These are phyloP conservation scores for Astropecten irregularis DNA, from an alignment of 53 echinoderm and acorn worm species.

Conservation along the genomic window DNA sequence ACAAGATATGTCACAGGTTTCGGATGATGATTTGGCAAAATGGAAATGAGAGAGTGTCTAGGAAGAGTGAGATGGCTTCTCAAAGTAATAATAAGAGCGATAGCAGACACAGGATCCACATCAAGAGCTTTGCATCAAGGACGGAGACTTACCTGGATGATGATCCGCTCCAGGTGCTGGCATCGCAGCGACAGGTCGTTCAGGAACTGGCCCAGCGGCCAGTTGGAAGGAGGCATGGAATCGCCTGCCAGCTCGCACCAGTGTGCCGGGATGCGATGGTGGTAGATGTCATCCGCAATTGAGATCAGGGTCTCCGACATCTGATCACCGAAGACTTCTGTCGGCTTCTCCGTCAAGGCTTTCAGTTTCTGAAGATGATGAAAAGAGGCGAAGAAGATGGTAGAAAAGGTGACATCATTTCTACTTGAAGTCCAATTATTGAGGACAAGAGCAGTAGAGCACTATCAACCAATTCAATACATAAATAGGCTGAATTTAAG, in stretches of 20 bases:
- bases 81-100: too few relatives aligned
- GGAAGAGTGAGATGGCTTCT: too few relatives aligned
- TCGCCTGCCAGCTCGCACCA: slow-evolving; percentile 89
- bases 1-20: too few relatives aligned
- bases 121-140: too few relatives aligned
- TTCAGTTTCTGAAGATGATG: slow-evolving; percentile 74
- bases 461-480: too few relatives aligned
- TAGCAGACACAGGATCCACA: too few relatives aligned
- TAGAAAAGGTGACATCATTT: neutral
- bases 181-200: slow-evolving; percentile 79
- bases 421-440: neutral
- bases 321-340: slow-evolving; percentile 89
- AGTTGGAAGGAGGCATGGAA: slow-evolving; percentile 90
- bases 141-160: slow-evolving; percentile 86
- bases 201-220: slow-evolving; percentile 86
- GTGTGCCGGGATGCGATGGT: slow-evolving; percentile 83
- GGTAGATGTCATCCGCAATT: slow-evolving; percentile 90
- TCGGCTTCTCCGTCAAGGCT: slow-evolving; percentile 89
- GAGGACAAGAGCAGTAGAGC: too few relatives aligned
- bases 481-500: too few relatives aligned
- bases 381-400: neutral
- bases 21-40: too few relatives aligned
- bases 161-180: slow-evolving; percentile 96
- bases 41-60: too few relatives aligned
- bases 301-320: slow-evolving; percentile 87